Evolutionary conservation across 2,113 vertebrate species (phyloP).

Genomic region (Stomatorhinus ivindoensis): DNA sequence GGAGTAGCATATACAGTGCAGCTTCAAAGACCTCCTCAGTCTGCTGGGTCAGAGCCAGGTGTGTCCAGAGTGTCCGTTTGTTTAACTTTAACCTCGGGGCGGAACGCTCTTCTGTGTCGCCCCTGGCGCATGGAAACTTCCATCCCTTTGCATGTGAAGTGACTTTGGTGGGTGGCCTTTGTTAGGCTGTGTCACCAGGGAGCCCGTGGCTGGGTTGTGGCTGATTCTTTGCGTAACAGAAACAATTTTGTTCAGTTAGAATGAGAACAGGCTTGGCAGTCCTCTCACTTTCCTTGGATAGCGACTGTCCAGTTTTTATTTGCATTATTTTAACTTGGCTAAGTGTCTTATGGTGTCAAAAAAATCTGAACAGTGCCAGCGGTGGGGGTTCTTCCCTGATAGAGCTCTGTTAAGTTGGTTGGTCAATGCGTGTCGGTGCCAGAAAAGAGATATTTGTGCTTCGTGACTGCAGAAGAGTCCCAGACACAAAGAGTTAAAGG

Average conservation of each 20-base stretch:
- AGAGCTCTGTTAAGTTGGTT: neutral
- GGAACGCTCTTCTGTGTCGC: neutral
- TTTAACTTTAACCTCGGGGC: neutral
- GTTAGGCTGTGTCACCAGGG: neutral
- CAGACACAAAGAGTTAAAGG: neutral
- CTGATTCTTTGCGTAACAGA: neutral
- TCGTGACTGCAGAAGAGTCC: neutral
- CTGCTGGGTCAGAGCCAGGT: neutral
- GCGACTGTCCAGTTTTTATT: neutral
- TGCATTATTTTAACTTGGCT: neutral
- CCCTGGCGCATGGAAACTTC: neutral
- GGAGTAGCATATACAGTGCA: neutral
- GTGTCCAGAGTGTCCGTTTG: neutral
- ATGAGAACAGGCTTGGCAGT: neutral
- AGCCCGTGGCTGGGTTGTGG: neutral
- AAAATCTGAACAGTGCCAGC: neutral
- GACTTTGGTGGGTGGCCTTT: neutral
- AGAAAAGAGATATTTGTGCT: neutral
- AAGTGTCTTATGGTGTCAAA: neutral
- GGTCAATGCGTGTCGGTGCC: neutral
- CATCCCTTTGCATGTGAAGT: neutral
- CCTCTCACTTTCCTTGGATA: neutral
- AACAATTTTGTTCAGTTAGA: neutral
- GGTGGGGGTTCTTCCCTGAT: neutral
- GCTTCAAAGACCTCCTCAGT: neutral